Percentiles rank a stretch among this genome's conserved stretches.
These are phyloP conservation scores for Phymanthus crucifer DNA, from an alignment of 92 coral and sea anemone genomes.

Conservation along the genomic window DNA sequence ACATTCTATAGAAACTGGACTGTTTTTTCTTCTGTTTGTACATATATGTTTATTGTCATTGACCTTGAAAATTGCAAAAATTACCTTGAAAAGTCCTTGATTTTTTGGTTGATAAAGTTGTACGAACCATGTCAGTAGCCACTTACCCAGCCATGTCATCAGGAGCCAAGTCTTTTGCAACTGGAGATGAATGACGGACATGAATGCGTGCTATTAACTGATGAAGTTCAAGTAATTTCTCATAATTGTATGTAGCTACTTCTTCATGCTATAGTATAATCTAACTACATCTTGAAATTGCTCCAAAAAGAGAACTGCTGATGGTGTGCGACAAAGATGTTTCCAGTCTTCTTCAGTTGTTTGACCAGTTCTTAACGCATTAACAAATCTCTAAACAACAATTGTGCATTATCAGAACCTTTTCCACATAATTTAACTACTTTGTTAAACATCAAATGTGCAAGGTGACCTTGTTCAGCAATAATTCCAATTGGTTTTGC, in stretches of 20 bases:
- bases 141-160: constrained; percentile 58
- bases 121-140: no score
- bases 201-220: constrained; percentile 34
- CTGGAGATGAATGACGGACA: constrained; percentile 33
- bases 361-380: constrained; percentile 53
- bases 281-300: constrained; percentile 51
- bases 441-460: constrained; percentile 48
- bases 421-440: constrained; percentile 51
- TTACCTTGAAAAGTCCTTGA: background rate
- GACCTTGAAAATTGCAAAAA: background rate
- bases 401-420: constrained; percentile 57
- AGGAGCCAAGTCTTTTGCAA: constrained; percentile 19
- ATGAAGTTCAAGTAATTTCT: constrained; percentile 30
- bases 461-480: constrained; percentile 58
- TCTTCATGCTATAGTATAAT: background rate
- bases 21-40: background rate
- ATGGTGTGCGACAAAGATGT: constrained; percentile 48
- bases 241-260: constrained; percentile 20
- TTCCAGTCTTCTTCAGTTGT: constrained; percentile 61
- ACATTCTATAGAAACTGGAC: background rate
- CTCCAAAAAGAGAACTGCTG: constrained; percentile 38
- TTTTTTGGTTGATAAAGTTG: no score
- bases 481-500: constrained; percentile 46
- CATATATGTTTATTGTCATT: background rate
- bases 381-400: constrained; percentile 33